These are phyloP conservation scores for Neodiprion lecontei DNA, from an alignment of 1,140 invertebrate genomes.

Conservation along the genomic window DNA sequence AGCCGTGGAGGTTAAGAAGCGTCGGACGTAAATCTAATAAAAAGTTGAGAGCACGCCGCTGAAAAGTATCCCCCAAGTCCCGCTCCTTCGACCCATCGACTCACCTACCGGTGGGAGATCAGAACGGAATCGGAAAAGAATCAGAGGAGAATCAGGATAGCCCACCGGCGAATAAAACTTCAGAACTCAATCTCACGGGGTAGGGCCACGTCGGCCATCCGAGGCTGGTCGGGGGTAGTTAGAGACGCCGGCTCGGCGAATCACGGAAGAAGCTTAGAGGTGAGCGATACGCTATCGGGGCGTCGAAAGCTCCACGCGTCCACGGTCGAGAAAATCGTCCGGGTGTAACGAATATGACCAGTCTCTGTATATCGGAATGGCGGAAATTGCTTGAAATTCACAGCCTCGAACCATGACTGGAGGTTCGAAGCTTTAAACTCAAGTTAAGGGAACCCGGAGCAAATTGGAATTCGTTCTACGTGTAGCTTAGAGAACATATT, in stretches of 20 bases:
- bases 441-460: too few relatives aligned
- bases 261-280: not conserved
- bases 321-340: too few relatives aligned
- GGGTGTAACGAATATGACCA: too few relatives aligned
- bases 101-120: not conserved
- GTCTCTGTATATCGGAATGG: too few relatives aligned
- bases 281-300: not conserved
- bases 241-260: not conserved
- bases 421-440: too few relatives aligned
- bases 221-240: not conserved
- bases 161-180: slow-evolving; percentile 4
- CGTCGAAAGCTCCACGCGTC: not conserved
- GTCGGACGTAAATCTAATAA: slow-evolving; percentile 5
- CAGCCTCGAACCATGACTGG: too few relatives aligned
- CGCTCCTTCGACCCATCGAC: not conserved
- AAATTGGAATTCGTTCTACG: too few relatives aligned
- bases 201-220: not conserved
- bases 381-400: too few relatives aligned
- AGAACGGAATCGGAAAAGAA: slow-evolving; percentile 1
- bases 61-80: not conserved
- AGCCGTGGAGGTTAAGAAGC: not conserved
- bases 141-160: slow-evolving; percentile 7
- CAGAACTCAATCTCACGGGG: not conserved
- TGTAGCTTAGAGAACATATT: too few relatives aligned
- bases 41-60: not conserved